Base-by-base conservation (phyloP, 2,888 invertebrate species). In the Acleris holmiana region DNA sequence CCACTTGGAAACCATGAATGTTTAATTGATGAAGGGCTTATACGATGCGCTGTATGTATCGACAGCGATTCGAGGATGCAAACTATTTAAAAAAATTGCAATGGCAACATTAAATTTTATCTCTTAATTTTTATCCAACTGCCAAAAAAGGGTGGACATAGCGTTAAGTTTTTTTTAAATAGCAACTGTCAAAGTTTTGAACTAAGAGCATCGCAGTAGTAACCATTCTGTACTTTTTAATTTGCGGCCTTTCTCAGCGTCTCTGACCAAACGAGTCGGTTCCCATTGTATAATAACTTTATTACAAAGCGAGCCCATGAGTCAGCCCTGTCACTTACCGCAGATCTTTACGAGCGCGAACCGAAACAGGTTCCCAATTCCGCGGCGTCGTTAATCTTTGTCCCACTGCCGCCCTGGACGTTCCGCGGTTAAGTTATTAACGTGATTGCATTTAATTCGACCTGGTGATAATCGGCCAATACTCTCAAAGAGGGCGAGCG, bases 201-300 rank as follows among this genome's bases (percentile, higher is more conserved):
- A 29, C 29, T 29, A 29, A 8, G 2, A 8, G 29, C 29, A 29
- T 29, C 8, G 8, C n/a, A n/a, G n/a, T 29, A 29, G 29, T 29
- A 8, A 29, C 29, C 29, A 8, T 29, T 29, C 29, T 29, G 13
- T 35, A 4, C 4, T 4, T 2, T 35, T 35, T 35, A 13, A 35
- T 35, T 35, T 35, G 35, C 35, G 13, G 13, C 13, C 35, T 35
- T 35, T 35, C 13, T 35, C 35, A 13, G 0, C 35, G 35, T 35
- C 13, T 10, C 35, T 63, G 67, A 64, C 69, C 71, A 71, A 68
- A 68, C 55, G 58, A 59, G 63, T 48, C 64, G 61, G 71, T 74
- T 78, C 76, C 69, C 75, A 76, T 71, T 76, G 69, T 71, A 69
- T 76, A 78, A 78, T 79, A 78, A 76, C 78, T 80, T 76, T 77